Base-by-base conservation (phyloP, 2,113 vertebrate genomes). In the Prionailurus viverrinus region DNA sequence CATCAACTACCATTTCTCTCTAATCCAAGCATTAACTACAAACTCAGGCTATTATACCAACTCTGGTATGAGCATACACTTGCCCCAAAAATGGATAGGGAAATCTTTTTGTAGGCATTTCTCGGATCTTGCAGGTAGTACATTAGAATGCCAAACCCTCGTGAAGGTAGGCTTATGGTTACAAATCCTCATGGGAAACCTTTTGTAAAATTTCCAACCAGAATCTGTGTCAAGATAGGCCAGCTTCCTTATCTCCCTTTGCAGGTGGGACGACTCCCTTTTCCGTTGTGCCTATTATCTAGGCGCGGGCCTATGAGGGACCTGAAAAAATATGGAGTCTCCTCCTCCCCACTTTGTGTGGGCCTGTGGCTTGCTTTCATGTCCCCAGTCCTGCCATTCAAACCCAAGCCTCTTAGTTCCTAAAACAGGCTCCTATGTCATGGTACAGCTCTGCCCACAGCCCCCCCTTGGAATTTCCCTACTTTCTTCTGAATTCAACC, bases 171-270 rank as follows among this genome's bases (percentile, higher is more conserved):
- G 29, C 1, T 87, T n/a, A 78, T 15, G 19, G 31, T 68, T 79
- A 63, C 1, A 91, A n/a, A 76, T 93, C 74, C 11, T 76, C 53
- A 85, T 3, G 65, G 58, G 41, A n/a, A 91, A 84, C 0, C 0
- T 68, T 85, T n/a, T 81, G 73, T 45, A 76, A 89, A 92, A 83
- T 82, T 84, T 94, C 74, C 31, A 74, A n/a, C 63, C n/a, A 82
- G 36, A 86, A 78, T 58, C 11, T 33, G 63, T 25, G 7, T 79
- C 23, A 33, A 86, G 25, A 39, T 19, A 81, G 41, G 23, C 16
- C 21, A 55, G 14, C 5, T 82, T 90, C 11, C 36, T 89, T 16
- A 45, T 45, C 25, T 89, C 8, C 16, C 39, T 94, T 92, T 89
- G 79, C 14, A 25, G 11, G 31, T 91, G 61, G 66, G 36, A 16